These are phyloP conservation scores for Hofmannophila pseudospretella DNA, from an alignment of 2,888 invertebrate species.

Conservation along the genomic window DNA sequence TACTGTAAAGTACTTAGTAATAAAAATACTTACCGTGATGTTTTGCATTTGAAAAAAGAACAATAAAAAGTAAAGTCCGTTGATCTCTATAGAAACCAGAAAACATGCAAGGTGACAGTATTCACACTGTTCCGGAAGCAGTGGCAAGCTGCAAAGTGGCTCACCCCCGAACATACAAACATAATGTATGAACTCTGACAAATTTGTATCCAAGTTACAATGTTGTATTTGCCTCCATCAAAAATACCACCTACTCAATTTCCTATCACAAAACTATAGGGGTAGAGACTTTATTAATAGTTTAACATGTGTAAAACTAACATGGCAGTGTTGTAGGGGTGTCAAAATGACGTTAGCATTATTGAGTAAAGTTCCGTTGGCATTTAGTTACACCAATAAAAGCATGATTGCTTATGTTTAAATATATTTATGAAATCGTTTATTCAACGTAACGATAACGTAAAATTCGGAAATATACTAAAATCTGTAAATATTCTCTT, in stretches of 20 bases:
- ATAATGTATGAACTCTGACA: constrained; percentile 16
- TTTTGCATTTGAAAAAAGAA: too few species aligned
- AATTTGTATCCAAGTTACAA: constrained; percentile 7
- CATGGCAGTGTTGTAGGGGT: constrained; percentile 17
- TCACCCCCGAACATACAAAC: constrained; percentile 25
- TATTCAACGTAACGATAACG: too few species aligned
- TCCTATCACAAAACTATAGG: neutral
- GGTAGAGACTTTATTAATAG: neutral
- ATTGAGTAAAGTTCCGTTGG: constrained; percentile 50
- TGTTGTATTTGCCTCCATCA: neutral
- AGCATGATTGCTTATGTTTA: constrained; percentile 17
- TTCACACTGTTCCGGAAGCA: constrained; percentile 63
- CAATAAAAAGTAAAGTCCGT: neutral
- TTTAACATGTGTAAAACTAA: neutral
- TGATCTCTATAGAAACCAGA: constrained; percentile 50
- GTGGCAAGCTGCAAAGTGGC: constrained; percentile 61
- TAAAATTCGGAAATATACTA: too few species aligned
- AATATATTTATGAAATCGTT: neutral
- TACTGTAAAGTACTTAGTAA: too few species aligned
- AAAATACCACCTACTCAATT: neutral
- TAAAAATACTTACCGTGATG: constrained; percentile 7
- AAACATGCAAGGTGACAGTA: constrained; percentile 50
- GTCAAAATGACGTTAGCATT: constrained; percentile 42
- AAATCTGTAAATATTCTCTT: too few species aligned
- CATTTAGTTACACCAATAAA: constrained; percentile 36